These are phyloP conservation scores for Setipinna tenuifilis DNA, from an alignment of 2,797 vertebrate species.

Conservation along the genomic window DNA sequence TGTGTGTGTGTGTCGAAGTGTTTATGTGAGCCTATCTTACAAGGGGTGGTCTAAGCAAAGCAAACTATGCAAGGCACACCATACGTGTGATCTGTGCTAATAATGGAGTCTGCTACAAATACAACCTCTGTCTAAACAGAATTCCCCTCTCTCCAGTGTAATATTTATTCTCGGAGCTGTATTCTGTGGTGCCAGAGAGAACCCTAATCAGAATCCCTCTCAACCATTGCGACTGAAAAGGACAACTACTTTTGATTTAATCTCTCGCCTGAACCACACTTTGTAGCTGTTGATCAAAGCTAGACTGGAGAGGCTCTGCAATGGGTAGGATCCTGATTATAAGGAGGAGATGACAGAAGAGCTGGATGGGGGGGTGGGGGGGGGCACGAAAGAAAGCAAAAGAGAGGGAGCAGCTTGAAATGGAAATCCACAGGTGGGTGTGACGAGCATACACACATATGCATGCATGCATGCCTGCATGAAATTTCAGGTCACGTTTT, in stretches of 20 bases:
- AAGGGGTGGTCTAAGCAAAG: background rate
- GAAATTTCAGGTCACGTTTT: background rate
- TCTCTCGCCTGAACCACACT: constrained; percentile 23
- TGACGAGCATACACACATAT: background rate
- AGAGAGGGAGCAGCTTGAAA: background rate
- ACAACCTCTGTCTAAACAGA: too few relatives aligned
- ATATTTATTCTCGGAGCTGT: background rate
- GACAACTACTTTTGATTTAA: constrained; percentile 27
- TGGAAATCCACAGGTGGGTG: constrained; percentile 17
- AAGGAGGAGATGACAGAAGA: constrained; percentile 15
- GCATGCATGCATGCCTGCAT: background rate
- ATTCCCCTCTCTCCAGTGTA: too few relatives aligned
- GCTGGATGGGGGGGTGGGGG: background rate
- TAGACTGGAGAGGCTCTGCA: background rate
- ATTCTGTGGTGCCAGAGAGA: background rate
- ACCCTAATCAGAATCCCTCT: background rate
- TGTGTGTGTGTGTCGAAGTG: background rate
- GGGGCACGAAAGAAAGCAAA: background rate
- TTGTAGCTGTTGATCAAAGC: constrained; percentile 16
- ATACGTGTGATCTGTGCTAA: too few relatives aligned
- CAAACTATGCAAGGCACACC: background rate
- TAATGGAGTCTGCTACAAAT: too few relatives aligned
- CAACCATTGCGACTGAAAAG: background rate
- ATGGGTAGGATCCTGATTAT: background rate
- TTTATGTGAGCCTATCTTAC: too few relatives aligned